A percentile compares a stretch with the other conserved stretches of the same genome.
Conservation (phyloP, 30 jellyfish, hydroid and myxozoan genomes). For the Aurelia sp. region DNA sequence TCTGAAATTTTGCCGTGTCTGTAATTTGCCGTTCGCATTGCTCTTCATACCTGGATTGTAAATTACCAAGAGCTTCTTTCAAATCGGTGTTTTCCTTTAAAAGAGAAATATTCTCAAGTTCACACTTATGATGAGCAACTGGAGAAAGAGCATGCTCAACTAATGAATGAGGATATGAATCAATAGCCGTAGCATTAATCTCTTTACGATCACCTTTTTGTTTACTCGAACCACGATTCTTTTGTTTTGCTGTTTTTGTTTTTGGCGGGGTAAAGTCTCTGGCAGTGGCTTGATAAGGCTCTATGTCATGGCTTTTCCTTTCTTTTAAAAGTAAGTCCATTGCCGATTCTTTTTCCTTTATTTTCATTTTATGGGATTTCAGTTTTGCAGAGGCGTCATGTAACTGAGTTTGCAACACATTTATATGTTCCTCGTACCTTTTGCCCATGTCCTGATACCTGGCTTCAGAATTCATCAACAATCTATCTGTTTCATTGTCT, state of each 20-base stretch:
- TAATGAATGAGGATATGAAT: neutral
- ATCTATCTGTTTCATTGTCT: slow-evolving; percentile 54
- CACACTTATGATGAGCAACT: neutral
- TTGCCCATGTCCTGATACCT: slow-evolving; percentile 61
- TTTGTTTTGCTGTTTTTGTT: neutral
- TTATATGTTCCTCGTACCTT: slow-evolving; percentile 66
- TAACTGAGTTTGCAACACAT: slow-evolving; percentile 39
- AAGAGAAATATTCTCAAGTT: neutral
- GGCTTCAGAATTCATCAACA: slow-evolving; percentile 61
- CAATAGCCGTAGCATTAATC: neutral
- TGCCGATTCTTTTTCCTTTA: neutral
- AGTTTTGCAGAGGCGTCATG: neutral
- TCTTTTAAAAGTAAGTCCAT: neutral
- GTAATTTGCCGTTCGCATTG: neutral
- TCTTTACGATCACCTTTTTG: neutral
- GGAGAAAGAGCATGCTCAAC: slow-evolving; percentile 3
- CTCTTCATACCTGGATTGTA: neutral
- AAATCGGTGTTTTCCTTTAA: neutral
- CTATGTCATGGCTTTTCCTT: neutral
- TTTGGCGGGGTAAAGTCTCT: neutral
- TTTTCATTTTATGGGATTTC: neutral
- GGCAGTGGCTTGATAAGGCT: neutral
- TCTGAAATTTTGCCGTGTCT: neutral
- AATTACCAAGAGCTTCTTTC: neutral
- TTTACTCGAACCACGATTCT: neutral